A percentile compares a stretch with the other conserved stretches of the same genome.
Conservation (phyloP, 2,888 invertebrate species). For the Agrenia bidenticulata region DNA sequence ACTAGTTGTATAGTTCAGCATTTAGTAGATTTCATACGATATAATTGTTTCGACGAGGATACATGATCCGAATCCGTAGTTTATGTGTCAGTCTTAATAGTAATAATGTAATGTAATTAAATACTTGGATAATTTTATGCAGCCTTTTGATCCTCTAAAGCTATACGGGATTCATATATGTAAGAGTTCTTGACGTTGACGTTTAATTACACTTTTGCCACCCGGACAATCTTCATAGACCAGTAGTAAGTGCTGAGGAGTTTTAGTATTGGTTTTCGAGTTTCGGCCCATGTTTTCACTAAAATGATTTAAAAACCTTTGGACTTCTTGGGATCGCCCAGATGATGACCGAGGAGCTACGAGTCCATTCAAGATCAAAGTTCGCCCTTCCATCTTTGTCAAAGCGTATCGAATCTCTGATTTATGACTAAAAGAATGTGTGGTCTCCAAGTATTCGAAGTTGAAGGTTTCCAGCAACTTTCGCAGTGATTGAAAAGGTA, state of each 20-base stretch:
- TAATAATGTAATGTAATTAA: no score
- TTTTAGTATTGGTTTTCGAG: not conserved
- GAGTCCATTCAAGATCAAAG: constrained; percentile 35
- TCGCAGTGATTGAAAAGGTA: constrained; percentile 32
- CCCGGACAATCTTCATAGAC: constrained; percentile 12
- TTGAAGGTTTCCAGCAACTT: constrained; percentile 25
- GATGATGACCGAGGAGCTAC: constrained; percentile 32
- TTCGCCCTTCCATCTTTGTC: constrained; percentile 27
- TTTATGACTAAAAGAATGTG: constrained; percentile 28
- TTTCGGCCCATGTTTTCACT: not conserved
- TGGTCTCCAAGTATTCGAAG: constrained; percentile 36
- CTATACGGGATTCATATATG: no score
- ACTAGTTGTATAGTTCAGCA: no score
- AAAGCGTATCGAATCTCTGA: constrained; percentile 34
- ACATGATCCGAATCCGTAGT: no score
- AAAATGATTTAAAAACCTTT: constrained; percentile 29
- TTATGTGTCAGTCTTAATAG: no score
- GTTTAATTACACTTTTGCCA: not conserved
- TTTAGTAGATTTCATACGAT: no score
- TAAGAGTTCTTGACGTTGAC: not conserved
- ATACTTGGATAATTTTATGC: no score
- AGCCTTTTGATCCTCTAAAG: no score
- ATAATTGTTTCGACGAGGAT: no score
- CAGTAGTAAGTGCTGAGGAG: not conserved
- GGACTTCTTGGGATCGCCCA: constrained; percentile 24